Evolutionary conservation across 1,140 invertebrate genomes (phyloP), one percentile per base, ranked within the genome.

Genomic region (Dreissena rostriformis): DNA sequence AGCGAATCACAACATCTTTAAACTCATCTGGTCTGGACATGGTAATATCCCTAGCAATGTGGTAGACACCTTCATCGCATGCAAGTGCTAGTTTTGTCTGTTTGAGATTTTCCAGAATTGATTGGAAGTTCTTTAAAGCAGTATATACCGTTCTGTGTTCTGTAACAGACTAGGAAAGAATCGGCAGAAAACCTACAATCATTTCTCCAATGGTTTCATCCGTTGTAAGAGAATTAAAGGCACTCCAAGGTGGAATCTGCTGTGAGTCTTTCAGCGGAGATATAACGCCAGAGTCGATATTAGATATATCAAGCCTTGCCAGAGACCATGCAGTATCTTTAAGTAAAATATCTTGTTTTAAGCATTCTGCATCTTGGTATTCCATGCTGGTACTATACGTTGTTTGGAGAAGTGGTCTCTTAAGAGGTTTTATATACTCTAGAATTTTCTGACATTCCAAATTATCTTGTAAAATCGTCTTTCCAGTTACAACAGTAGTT

Each of bases 311-410:
- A 14, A 78, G 8, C 53, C 76, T 68, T 14, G 65, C 8, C 12
- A 78, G 28, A 22, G 65, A 57, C 76, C 76, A 78, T 51, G 65
- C 76, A 22, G 68, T 19, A 68, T 78, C 61, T 67, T 67, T 15
- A 66, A 14, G 22, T 55, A 11, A 15, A 19, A 19, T 39, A n/a
- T 39, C 1, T 14, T 65, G 57, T 39, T 28, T 57, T n/a, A 5
- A 10, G n/a, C 51, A 8, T 8, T 75, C 73, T 53, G 19, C 52
- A 10, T 39, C 17, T 24, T 22, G 28, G 8, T 49, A 7, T 55
- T 53, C 71, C 49, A 17, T 49, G n/a, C 11, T 22, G 2, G 49
- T 26, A 12, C 12, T 26, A n/a, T 26, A 76, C 8, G 28, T 17
- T 11, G 26, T 5, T 26, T 22, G 6, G 6, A 65, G 74, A 39